Base-by-base conservation (phyloP, 2,888 invertebrate species). In the Trissonchulus latispiculum region DNA sequence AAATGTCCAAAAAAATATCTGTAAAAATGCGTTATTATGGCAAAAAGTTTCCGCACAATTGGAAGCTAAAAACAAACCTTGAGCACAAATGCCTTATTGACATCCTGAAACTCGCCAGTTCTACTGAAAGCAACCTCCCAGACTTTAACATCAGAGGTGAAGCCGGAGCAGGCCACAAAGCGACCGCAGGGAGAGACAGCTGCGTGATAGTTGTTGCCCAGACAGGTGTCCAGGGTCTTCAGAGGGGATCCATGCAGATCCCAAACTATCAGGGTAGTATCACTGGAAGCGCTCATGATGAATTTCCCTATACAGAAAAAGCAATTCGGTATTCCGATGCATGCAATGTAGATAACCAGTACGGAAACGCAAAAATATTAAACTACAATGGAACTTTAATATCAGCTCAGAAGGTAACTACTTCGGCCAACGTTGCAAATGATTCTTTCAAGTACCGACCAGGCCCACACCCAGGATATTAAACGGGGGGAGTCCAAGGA, bases 161-260 rank as follows among this genome's bases (percentile, higher is more conserved):
- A 89, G 68, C 89, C 90, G 79, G 89, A 88, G 1, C 89, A 88
- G 18, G 88, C 89, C n/a, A 91, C 85, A 81, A 90, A 90, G 79
- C 90, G 87, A n/a, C 92, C 92, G 84, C 93, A 94, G 0, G 91
- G 91, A 0, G 93, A 93, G 76, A 94, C 87, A 77, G 89, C 89
- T 0, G 91, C 91, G 67, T 88, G 87, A 77, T 80, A 77, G 75
- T 83, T 83, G 37, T 31, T 70, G 72, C 72, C 28, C 67, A 35
- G 29, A 35, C 3, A 23, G 2, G 92, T 91, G 81, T 92, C 91
- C 35, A 92, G 83, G 28, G 87, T 87, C 2, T 88, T 87, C 48
- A 92, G 82, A 1, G 83, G 31, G 67, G 73, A 78, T 81, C 86
- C 94, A 83, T 91, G 91, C n/a, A 93, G 85, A 80, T 91, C 90